These are phyloP conservation scores for Acrocephalus scirpaceus DNA, from an alignment of 2,797 vertebrate species.

Conservation along the genomic window DNA sequence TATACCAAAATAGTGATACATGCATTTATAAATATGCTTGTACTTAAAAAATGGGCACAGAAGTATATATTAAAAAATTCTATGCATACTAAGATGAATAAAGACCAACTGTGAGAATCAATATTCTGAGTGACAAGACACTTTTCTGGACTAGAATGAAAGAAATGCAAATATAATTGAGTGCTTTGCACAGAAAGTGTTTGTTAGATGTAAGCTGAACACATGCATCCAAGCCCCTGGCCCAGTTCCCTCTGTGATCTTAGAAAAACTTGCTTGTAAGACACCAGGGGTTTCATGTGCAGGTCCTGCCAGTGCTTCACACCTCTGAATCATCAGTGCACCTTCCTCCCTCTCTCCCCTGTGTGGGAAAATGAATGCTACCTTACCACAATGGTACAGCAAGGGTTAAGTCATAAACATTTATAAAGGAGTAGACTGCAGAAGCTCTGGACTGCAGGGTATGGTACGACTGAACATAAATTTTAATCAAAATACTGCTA, in stretches of 20 bases:
- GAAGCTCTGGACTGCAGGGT: neutral
- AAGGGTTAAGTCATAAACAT: constrained; percentile 21
- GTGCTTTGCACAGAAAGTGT: neutral
- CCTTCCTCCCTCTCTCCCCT: neutral
- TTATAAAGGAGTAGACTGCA: neutral
- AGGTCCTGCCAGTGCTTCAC: neutral
- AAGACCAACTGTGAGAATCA: neutral
- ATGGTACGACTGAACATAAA: neutral
- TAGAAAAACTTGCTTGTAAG: neutral
- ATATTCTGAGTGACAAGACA: neutral
- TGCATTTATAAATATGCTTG: neutral
- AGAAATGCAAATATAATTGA: neutral
- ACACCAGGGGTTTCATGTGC: neutral
- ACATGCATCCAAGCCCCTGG: neutral
- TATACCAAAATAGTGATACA: neutral
- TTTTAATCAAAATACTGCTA: constrained; percentile 30
- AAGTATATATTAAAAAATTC: neutral
- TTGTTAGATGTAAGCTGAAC: neutral
- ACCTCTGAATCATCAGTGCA: neutral
- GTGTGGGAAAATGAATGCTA: neutral
- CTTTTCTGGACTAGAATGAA: neutral
- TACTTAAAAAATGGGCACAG: neutral
- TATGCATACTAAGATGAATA: neutral
- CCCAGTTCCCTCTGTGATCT: neutral
- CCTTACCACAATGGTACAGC: neutral